A percentile compares a stretch with the other conserved stretches of the same genome.
phyloP scores from a whole-genome alignment of 2,888 invertebrate species.

The Lydus trimaculatus region DNA sequence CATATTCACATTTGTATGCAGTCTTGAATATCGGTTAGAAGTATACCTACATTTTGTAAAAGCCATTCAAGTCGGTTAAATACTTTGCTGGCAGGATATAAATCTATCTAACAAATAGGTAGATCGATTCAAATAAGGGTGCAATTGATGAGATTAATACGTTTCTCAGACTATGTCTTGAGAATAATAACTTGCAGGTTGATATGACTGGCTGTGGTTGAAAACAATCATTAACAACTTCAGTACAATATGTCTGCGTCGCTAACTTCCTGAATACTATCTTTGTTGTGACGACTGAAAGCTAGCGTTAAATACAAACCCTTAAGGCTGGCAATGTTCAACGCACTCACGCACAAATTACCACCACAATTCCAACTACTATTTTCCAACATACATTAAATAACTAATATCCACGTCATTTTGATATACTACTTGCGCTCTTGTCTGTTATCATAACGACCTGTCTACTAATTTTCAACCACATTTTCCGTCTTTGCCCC shows the following conservation, averaged over 20 bases:
- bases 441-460: conserved; percentile 32
- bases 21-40: background rate
- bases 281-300: conserved; percentile 44
- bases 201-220: conserved; percentile 43
- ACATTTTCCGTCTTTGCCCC: conserved; percentile 12
- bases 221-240: conserved; percentile 51
- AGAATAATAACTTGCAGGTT: conserved; percentile 48
- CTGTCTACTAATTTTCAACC: conserved; percentile 30
- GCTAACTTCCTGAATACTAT: conserved; percentile 45
- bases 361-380: conserved; percentile 19
- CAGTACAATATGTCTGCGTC: conserved; percentile 47
- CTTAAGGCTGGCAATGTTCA: conserved; percentile 28
- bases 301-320: conserved; percentile 35
- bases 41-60: background rate
- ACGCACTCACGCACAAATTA: conserved; percentile 29
- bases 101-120: background rate
- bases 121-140: conserved; percentile 19
- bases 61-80: background rate
- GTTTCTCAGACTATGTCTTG: conserved; percentile 32
- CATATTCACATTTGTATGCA: background rate
- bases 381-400: conserved; percentile 31
- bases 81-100: background rate
- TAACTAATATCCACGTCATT: conserved; percentile 34
- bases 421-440: conserved; percentile 28
- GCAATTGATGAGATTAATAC: conserved; percentile 35